These are phyloP conservation scores for Takifugu flavidus DNA, from an alignment of 2,113 vertebrate species.

Conservation along the genomic window DNA sequence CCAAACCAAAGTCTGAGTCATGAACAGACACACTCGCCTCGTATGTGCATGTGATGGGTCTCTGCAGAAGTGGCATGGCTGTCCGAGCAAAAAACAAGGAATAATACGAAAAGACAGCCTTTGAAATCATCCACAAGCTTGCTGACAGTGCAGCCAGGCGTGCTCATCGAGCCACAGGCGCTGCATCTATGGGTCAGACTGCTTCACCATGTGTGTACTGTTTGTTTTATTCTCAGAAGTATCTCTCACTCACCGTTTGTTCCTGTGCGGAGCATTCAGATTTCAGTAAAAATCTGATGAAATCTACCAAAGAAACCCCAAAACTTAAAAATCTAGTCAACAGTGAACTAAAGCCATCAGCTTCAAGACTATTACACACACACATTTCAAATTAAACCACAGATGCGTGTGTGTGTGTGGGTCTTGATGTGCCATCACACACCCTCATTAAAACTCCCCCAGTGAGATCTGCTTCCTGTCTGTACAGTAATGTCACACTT, in stretches of 20 bases:
- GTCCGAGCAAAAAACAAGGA: slow-evolving; percentile 40
- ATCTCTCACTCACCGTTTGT: neutral
- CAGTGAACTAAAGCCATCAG: slow-evolving; percentile 2
- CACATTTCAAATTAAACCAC: slow-evolving; percentile 2
- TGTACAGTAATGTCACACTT: slow-evolving; percentile 45
- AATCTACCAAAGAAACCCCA: too few species aligned
- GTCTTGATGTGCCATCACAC: slow-evolving; percentile 11
- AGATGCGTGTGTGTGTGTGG: slow-evolving; percentile 5
- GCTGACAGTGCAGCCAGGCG: slow-evolving; percentile 50
- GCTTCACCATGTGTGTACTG: slow-evolving; percentile 1
- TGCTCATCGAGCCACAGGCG: slow-evolving; percentile 46
- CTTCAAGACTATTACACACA: neutral
- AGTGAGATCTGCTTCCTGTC: slow-evolving; percentile 39
- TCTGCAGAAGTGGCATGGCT: slow-evolving; percentile 31
- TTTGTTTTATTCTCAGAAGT: slow-evolving; percentile 1
- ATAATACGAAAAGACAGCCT: slow-evolving; percentile 53
- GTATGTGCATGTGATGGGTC: slow-evolving; percentile 13
- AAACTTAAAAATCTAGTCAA: neutral
- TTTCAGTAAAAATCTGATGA: neutral
- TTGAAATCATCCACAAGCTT: slow-evolving; percentile 41
- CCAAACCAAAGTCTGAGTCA: slow-evolving; percentile 18
- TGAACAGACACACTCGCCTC: slow-evolving; percentile 18
- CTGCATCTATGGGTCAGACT: slow-evolving; percentile 11
- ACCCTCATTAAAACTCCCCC: slow-evolving; percentile 37
- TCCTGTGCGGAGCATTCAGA: neutral